A percentile compares a stretch with the other conserved stretches of the same genome.
These are phyloP conservation scores for Tympanoctomys barrerae DNA, from an alignment of 2,797 vertebrate species.

Conservation along the genomic window DNA sequence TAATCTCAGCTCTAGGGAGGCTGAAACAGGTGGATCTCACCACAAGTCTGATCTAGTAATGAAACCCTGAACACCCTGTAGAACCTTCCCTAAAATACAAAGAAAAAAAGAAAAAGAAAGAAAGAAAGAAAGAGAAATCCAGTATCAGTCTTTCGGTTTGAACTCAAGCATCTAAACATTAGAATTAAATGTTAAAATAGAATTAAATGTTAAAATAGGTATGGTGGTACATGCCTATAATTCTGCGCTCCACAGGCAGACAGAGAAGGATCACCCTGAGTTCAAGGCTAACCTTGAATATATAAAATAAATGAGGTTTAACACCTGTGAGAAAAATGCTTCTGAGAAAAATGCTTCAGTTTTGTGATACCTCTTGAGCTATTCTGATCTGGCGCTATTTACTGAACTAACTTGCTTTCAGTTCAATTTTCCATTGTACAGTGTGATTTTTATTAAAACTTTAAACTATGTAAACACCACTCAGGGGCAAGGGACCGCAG, in stretches of 20 bases:
- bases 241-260: not conserved
- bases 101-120: too few species aligned
- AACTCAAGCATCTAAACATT: not conserved
- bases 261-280: not conserved
- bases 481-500: too few species aligned
- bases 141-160: not conserved
- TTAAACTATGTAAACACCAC: not conserved
- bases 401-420: constrained; percentile 26
- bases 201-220: not conserved
- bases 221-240: not conserved
- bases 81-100: too few species aligned
- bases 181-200: constrained; percentile 34
- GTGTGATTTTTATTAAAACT: not conserved
- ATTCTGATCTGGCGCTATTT: not conserved
- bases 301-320: constrained; percentile 1
- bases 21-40: too few species aligned
- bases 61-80: too few species aligned
- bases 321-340: not conserved
- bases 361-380: not conserved
- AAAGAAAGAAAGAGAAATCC: not conserved
- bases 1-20: too few species aligned
- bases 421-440: constrained; percentile 41
- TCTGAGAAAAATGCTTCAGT: constrained; percentile 44
- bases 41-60: too few species aligned
- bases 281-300: not conserved